Base-by-base conservation (phyloP, 2,113 vertebrate species). In the Lagopus leucura region DNA sequence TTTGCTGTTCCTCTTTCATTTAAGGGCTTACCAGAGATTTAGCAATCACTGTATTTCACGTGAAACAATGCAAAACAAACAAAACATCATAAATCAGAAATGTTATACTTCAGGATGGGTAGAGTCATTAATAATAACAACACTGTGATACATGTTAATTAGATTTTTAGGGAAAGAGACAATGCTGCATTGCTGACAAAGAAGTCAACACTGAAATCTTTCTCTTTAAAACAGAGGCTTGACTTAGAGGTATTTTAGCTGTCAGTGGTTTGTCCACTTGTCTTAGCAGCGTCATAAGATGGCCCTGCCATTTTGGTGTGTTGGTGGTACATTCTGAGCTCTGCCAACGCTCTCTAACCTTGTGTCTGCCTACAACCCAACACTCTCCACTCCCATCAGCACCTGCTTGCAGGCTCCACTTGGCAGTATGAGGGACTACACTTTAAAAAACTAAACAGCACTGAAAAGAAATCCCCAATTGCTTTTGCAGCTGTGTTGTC, bases 31-130 rank as follows among this genome's bases (percentile, higher is more conserved):
- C 47, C 34, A 61, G 43, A 81, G 47, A 45, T 42, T 61, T 0
- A 61, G 43, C 32, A 78, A 72, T 86, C 71, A 40, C 58, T 71
- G 43, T 60, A 79, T 89, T 86, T 67, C 0, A 0, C 60, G 76
- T 64, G 61, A 86, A 93, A 73, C 36, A 6, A 4, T 12, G 61
- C 66, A 83, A 90, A 90, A 60, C 24, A 76, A 67, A 88, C 42
- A 75, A 42, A 57, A 12, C 19, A 60, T 24, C 22, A 61, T 69
- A 78, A 81, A 90, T 83, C 38, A 75, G 42, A 71, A 64, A 19
- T 45, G 55, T 61, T 85, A 84, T 32, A 19, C 57, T 88, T 64
- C 47, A 61, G 72, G 54, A 61, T 63, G 28, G 14, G 14, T 43
- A 30, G 48, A n/a, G 10, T 34, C 40, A 52, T 86, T 90, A 91